Conservation (phyloP, 2,797 vertebrate genomes). For the Melanotaenia maccullochi region DNA sequence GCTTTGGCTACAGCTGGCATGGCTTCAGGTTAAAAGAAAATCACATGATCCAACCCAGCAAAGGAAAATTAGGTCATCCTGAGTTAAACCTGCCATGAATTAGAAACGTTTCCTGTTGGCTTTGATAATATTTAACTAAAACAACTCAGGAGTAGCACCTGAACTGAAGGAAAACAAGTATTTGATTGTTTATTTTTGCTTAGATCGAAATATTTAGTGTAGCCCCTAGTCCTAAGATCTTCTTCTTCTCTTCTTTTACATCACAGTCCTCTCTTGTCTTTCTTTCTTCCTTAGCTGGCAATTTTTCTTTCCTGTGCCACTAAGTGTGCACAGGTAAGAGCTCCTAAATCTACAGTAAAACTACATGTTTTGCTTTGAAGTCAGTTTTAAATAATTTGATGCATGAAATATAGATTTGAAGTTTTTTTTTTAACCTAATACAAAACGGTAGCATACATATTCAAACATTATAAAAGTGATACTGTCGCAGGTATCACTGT, state of each 20-base stretch:
- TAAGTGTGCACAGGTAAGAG: constrained; percentile 28
- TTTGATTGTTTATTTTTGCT: constrained; percentile 5
- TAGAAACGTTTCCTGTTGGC: not conserved
- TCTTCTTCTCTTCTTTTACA: constrained; percentile 35
- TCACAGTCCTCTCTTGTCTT: constrained; percentile 42
- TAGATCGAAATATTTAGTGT: constrained; percentile 17
- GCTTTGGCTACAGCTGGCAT: not conserved
- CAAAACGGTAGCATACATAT: constrained; percentile 2
- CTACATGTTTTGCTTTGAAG: constrained; percentile 10
- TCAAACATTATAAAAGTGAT: constrained; percentile 13
- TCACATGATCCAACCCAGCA: not conserved
- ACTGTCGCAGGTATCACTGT: constrained; percentile 8
- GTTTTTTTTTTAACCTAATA: not conserved
- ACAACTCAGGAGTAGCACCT: not conserved
- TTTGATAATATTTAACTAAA: not conserved
- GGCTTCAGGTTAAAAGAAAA: constrained; percentile 9
- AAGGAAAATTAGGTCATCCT: constrained; percentile 2
- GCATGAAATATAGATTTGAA: constrained; percentile 1
- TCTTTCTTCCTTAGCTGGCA: constrained; percentile 39
- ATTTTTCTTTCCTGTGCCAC: constrained; percentile 59
- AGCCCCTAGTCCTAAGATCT: constrained; percentile 22
- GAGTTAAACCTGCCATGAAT: constrained; percentile 20
- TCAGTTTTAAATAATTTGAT: constrained; percentile 6
- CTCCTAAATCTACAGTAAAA: constrained; percentile 23
- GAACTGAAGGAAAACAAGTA: constrained; percentile 7